Conservation (phyloP, 2,113 vertebrate species). For the Triplophysa dalaica region DNA sequence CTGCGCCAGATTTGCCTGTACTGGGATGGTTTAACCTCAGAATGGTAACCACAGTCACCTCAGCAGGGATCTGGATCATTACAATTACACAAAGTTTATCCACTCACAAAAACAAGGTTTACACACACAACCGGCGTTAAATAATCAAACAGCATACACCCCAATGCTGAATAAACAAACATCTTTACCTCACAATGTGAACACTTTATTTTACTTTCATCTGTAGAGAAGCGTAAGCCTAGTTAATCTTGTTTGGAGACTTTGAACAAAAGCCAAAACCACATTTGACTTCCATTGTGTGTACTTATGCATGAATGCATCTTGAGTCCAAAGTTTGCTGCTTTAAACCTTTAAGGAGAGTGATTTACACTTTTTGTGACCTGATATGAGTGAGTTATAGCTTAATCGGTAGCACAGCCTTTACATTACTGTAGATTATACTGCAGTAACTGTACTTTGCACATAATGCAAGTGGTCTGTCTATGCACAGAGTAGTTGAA, state of each 20-base stretch:
- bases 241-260: conserved; percentile 1
- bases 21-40: conserved; percentile 15
- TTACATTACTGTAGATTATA: too few relatives aligned
- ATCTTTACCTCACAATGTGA: background rate
- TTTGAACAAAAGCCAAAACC: background rate
- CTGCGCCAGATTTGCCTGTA: background rate
- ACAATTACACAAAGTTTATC: background rate
- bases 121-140: background rate
- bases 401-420: too few relatives aligned
- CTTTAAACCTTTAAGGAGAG: too few relatives aligned
- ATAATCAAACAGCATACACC: background rate
- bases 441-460: too few relatives aligned
- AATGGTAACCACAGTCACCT: conserved; percentile 31
- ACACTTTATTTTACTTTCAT: background rate
- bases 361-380: background rate
- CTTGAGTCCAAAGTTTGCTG: too few relatives aligned
- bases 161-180: conserved; percentile 18
- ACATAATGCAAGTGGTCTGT: too few relatives aligned
- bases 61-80: background rate
- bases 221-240: background rate
- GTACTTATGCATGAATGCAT: background rate
- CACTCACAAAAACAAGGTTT: background rate
- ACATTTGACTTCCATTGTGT: background rate
- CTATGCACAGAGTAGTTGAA: too few relatives aligned
- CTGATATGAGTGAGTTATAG: background rate